Evolutionary conservation across 2,888 invertebrate genomes (phyloP).

Genomic region (Chelonus formosanus): DNA sequence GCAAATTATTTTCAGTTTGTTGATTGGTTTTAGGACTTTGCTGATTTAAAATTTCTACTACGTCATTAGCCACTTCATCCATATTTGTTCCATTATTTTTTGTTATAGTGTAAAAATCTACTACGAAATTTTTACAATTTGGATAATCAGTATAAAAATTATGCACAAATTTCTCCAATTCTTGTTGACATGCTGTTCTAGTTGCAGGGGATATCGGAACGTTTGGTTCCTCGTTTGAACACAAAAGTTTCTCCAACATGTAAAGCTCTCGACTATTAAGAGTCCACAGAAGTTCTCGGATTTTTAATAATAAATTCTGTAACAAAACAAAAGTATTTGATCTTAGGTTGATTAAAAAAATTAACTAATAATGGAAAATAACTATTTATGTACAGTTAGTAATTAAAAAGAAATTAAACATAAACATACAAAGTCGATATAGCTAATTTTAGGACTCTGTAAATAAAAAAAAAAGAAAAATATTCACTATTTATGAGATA

Average conservation of each 20-base stretch:
- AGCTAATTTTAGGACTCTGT: too few relatives aligned
- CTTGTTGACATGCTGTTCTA: slow-evolving; percentile 59
- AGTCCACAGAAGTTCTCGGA: slow-evolving; percentile 90
- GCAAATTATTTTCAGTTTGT: slow-evolving; percentile 10
- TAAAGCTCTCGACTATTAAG: slow-evolving; percentile 84
- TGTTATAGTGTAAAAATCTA: slow-evolving; percentile 64
- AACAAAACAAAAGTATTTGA: slow-evolving; percentile 39
- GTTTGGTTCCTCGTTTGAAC: slow-evolving; percentile 83
- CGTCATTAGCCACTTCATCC: slow-evolving; percentile 62
- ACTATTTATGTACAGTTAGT: too few relatives aligned
- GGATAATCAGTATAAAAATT: slow-evolving; percentile 78
- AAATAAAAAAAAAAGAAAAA: too few relatives aligned
- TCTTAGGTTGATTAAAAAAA: too few relatives aligned
- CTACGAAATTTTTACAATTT: slow-evolving; percentile 73
- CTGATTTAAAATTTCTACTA: slow-evolving; percentile 53
- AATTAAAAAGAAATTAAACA: too few relatives aligned
- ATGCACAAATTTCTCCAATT: slow-evolving; percentile 75
- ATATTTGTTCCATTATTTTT: slow-evolving; percentile 60
- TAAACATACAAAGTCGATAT: too few relatives aligned
- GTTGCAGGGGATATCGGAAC: slow-evolving; percentile 50
- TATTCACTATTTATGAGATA: too few relatives aligned
- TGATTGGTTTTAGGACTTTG: slow-evolving; percentile 38
- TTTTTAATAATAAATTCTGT: slow-evolving; percentile 85
- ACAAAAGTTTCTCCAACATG: slow-evolving; percentile 86
- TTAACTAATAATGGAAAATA: too few relatives aligned